Conservation (phyloP, 53 echinoderm and acorn worm species). For the Holothuria scabra region DNA sequence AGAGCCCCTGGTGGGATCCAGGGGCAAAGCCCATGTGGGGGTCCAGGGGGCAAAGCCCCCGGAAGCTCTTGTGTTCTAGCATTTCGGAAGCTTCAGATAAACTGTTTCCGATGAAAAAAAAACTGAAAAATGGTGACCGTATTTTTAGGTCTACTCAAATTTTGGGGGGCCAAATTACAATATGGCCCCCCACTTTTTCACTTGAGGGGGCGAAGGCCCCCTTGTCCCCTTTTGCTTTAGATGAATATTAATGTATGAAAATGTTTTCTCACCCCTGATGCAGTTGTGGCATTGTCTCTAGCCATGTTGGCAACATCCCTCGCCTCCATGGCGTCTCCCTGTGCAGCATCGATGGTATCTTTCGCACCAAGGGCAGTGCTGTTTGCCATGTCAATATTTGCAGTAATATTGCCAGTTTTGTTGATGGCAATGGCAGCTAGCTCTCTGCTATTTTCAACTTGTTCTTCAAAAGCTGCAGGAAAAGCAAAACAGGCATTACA, state of each 20-base stretch:
- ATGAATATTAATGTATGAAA: neutral
- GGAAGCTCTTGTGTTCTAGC: too few relatives aligned
- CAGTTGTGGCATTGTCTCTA: conserved; percentile 75
- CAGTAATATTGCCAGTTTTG: conserved; percentile 71
- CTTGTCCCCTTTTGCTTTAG: too few relatives aligned
- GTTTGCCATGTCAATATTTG: conserved; percentile 83
- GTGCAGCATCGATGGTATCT: conserved; percentile 74
- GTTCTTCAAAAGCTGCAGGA: conserved; percentile 79
- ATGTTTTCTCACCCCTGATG: conserved; percentile 72
- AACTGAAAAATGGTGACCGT: too few relatives aligned
- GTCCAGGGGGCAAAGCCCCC: too few relatives aligned
- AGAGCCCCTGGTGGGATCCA: too few relatives aligned
- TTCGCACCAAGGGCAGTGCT: conserved; percentile 78
- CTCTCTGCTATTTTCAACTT: conserved; percentile 76
- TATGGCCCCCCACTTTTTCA: too few relatives aligned
- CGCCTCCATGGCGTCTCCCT: conserved; percentile 84
- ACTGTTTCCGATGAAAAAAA: too few relatives aligned
- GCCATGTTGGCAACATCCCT: conserved; percentile 77
- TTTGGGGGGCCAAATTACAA: too few relatives aligned
- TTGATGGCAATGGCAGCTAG: conserved; percentile 64
- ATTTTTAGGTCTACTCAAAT: too few relatives aligned
- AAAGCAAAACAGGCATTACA: neutral
- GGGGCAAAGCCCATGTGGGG: too few relatives aligned
- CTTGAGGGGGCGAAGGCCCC: too few relatives aligned
- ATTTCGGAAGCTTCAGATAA: too few relatives aligned